Percentiles rank a stretch among this genome's conserved stretches.
Evolutionary conservation across 2,888 invertebrate genomes (phyloP).

Genomic region (Meteorus colon): DNA sequence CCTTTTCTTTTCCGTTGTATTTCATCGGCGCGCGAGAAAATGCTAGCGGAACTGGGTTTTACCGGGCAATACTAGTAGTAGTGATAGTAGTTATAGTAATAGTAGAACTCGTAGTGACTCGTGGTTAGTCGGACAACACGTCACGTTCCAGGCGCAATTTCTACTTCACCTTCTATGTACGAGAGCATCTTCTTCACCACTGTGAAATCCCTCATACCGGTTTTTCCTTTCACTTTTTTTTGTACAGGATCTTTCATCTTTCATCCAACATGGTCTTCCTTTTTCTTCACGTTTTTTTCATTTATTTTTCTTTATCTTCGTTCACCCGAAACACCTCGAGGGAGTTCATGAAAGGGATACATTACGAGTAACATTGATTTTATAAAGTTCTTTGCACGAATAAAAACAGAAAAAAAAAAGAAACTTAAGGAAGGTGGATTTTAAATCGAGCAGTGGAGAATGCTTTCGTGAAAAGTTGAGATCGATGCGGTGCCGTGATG

Average conservation of each 20-base stretch:
- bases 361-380: slow-evolving; percentile 37
- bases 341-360: slow-evolving; percentile 38
- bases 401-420: background rate
- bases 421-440: background rate
- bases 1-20: slow-evolving; percentile 42
- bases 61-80: slow-evolving; percentile 20
- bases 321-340: slow-evolving; percentile 16
- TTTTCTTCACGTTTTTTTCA: too few relatives aligned
- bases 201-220: background rate
- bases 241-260: slow-evolving; percentile 37
- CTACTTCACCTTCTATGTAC: slow-evolving; percentile 22
- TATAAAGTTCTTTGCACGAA: slow-evolving; percentile 26
- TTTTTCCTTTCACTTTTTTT: slow-evolving; percentile 4
- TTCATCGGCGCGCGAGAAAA: slow-evolving; percentile 32
- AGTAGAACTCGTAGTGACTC: slow-evolving; percentile 31
- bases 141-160: slow-evolving; percentile 43
- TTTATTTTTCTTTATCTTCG: slow-evolving; percentile 6
- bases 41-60: slow-evolving; percentile 7
- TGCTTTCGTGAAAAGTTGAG: slow-evolving; percentile 20
- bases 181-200: slow-evolving; percentile 21
- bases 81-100: background rate
- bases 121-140: slow-evolving; percentile 37
- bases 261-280: background rate
- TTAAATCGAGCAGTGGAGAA: background rate
- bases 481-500: background rate